phyloP scores from a whole-genome alignment of 2,113 vertebrate genomes.

The Pundamilia nyererei region DNA sequence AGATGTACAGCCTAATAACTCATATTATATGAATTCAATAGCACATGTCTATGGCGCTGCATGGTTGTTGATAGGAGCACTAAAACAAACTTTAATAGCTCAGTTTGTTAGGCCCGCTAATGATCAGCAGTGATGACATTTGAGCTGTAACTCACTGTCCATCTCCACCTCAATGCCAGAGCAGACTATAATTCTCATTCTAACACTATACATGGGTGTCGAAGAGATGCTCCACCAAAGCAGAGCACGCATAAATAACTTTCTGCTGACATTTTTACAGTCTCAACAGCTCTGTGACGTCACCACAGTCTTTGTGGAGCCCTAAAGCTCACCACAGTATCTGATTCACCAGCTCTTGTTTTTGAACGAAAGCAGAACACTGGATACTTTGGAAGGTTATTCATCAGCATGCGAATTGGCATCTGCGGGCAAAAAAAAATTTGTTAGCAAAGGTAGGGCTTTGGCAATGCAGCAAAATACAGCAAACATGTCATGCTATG shows the following conservation, averaged over 20 bases:
- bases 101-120: constrained; percentile 57
- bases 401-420: constrained; percentile 13
- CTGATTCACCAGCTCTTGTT: background rate
- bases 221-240: background rate
- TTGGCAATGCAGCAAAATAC: constrained; percentile 33
- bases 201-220: background rate
- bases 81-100: constrained; percentile 68
- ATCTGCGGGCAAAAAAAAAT: constrained; percentile 17
- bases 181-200: constrained; percentile 23
- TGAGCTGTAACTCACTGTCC: constrained; percentile 45
- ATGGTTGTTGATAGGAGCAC: constrained; percentile 45
- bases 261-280: constrained; percentile 7
- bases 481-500: constrained; percentile 33
- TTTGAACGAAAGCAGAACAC: background rate
- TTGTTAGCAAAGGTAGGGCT: constrained; percentile 11
- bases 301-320: background rate
- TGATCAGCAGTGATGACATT: constrained; percentile 18
- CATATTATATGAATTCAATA: constrained; percentile 66
- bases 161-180: background rate
- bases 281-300: constrained; percentile 12
- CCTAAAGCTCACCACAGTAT: background rate
- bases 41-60: constrained; percentile 31
- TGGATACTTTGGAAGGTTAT: constrained; percentile 20
- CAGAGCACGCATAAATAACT: constrained; percentile 11
- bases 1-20: constrained; percentile 58